Base-by-base conservation (phyloP, 2,797 vertebrate species). In the Channallabes apus region DNA sequence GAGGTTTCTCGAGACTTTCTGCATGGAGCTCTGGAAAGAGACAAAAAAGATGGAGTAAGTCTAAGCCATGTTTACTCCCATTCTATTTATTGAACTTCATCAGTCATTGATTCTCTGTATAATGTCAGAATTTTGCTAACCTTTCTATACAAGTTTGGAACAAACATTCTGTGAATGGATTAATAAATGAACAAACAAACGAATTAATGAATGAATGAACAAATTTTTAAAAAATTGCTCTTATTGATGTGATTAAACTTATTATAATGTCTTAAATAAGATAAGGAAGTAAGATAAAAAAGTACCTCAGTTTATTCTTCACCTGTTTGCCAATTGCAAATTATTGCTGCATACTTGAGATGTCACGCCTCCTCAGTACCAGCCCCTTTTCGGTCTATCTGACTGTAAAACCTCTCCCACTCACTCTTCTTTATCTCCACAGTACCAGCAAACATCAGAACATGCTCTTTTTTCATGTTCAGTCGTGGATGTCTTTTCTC, bases 371-470 rank as follows among this genome's bases (percentile, higher is more conserved):
- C 85, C 90, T 92, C 88, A 88, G 87, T 80, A 87, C 84, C 86
- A 86, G 87, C 24, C 51, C 22, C 41, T 6, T 61, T 76, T 46
- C 67, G 77, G 64, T 64, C 67, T 77, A 46, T 82, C 59, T 69
- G 80, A 17, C 64, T 85, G n/a, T 54, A 79, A 78, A 78, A 15
- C 62, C 35, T 84, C 32, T 68, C 78, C 59, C 11, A 56, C 73
- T 87, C 84, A 76, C n/a, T 65, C n/a, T 79, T 79, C 32, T 83
- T 67, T 58, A 77, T 56, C 82, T 27, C 82, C 32, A 76, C 94
- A 99, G 98, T 99, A 98, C 94, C 98, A 99, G 93, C 97, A 98
- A 90, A 99, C 98, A 0, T 99, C 98, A 0, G 98, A 99, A 88
- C 98, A 99, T 0, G 98, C 97, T 0, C 96, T 99, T 4, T 99